These are phyloP conservation scores for Pyrrhosoma nymphula DNA, from an alignment of 2,888 invertebrate genomes.

Conservation along the genomic window DNA sequence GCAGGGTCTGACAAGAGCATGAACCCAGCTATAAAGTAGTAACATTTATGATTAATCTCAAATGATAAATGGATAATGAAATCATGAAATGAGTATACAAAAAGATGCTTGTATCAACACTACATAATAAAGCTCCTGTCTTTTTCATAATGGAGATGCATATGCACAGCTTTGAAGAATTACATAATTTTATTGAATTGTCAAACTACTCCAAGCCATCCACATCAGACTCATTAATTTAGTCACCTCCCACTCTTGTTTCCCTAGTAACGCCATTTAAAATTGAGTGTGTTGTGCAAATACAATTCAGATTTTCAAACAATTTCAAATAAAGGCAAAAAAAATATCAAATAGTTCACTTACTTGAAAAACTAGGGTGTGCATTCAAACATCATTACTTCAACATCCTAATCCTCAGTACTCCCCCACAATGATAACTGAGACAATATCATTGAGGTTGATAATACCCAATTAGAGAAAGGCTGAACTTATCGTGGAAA, in stretches of 20 bases:
- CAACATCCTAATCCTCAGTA: background rate
- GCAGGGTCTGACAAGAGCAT: too few relatives aligned
- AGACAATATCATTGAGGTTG: background rate
- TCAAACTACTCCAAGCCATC: background rate
- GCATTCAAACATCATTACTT: background rate
- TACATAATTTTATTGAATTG: background rate
- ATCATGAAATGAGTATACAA: background rate
- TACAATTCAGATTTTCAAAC: background rate
- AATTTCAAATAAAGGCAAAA: background rate
- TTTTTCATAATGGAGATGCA: background rate
- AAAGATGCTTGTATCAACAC: background rate
- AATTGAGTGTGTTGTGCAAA: background rate
- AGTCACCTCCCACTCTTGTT: background rate
- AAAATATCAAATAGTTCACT: background rate
- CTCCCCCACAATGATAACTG: background rate
- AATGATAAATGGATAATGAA: background rate
- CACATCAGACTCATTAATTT: background rate
- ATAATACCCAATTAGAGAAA: background rate
- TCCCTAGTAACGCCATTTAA: background rate
- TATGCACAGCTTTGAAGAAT: background rate
- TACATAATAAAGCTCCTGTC: background rate
- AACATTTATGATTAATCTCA: too few relatives aligned
- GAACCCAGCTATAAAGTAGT: too few relatives aligned
- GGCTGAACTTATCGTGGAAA: too few relatives aligned
- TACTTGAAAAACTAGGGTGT: background rate